Evolutionary conservation across 2,888 invertebrate genomes (phyloP).

Genomic region (Dasysyrphus albostriatus): DNA sequence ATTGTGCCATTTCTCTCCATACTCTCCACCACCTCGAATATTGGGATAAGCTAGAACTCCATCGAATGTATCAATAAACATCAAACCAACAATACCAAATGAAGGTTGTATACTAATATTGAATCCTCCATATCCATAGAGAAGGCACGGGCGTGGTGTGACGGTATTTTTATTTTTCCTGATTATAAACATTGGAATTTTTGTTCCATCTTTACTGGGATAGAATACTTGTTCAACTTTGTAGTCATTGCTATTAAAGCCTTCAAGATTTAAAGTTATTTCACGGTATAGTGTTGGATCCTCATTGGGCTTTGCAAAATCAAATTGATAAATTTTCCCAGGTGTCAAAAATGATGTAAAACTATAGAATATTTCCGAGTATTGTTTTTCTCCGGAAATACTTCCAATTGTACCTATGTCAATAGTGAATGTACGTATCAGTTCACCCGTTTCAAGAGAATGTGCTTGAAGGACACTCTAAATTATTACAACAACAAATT

Average conservation of each 20-base stretch:
- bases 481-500: slow-evolving; percentile 41
- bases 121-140: slow-evolving; percentile 99
- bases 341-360: slow-evolving; percentile 98
- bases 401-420: slow-evolving; percentile 94
- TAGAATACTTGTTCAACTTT: slow-evolving; percentile 96
- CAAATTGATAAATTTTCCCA: slow-evolving; percentile 91
- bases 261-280: slow-evolving; percentile 91
- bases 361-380: slow-evolving; percentile 95
- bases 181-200: slow-evolving; percentile 98
- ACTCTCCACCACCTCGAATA: slow-evolving; percentile 98
- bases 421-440: slow-evolving; percentile 90
- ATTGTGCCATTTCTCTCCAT: slow-evolving; percentile 99
- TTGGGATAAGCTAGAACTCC: slow-evolving; percentile 97
- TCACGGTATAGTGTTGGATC: slow-evolving; percentile 90
- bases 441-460: slow-evolving; percentile 88
- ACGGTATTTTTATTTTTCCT: slow-evolving; percentile 86
- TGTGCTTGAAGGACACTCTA: slow-evolving; percentile 94
- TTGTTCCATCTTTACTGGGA: slow-evolving; percentile 95
- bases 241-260: slow-evolving; percentile 91
- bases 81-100: slow-evolving; percentile 93
- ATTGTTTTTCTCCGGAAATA: slow-evolving; percentile 93
- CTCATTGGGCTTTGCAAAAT: slow-evolving; percentile 88
- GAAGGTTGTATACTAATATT: slow-evolving; percentile 95
- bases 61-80: slow-evolving; percentile 94
- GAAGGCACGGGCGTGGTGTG: slow-evolving; percentile 89